Base-by-base conservation (phyloP, 1,140 invertebrate genomes). In the Dendrolimus kikuchii region DNA sequence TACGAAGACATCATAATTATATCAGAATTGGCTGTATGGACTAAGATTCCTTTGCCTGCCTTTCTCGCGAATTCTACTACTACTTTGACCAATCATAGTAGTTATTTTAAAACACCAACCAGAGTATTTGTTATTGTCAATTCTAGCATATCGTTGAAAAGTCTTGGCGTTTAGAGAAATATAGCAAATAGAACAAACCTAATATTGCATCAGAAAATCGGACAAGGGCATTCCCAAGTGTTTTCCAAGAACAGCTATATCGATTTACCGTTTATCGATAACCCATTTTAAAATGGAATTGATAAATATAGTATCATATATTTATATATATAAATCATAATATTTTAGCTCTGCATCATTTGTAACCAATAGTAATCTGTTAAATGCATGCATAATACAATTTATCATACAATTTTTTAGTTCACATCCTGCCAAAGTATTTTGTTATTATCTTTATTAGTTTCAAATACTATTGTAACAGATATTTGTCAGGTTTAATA, bases 151-250 rank as follows among this genome's bases (percentile, higher is more conserved):
- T 52, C n/a, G 37, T 38, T 7, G 4, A 40, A 38, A 44, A 40
- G 38, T 48, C 7, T 44, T 36, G 0, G 5, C 1, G 4, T 40
- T 7, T n/a, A 7, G 0, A 49, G 10, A 40, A 23, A 48, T 40
- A 23, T 53, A 7, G 7, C 6, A 52, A 5, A n/a, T 48, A 47
- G 40, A 49, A 45, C 9, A 40, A 55, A 60, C 53, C 10, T 38
- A 55, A 44, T 60, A 46, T 60, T 60, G 58, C 58, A 60, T 60
- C 58, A 60, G 58, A 60, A 60, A 60, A 53, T 43, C n/a, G 39
- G 5, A 39, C 7, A 39, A 40, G 38, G 48, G 8, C 38, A 9
- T 49, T 38, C 8, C 48, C 10, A 49, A 9, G 38, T 40, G 48
- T 40, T 39, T 39, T 41, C 36, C 38, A 49, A 55, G 48, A 40